These are phyloP conservation scores for Ambastaia sidthimunki DNA, from an alignment of 2,797 vertebrate species.

Conservation along the genomic window DNA sequence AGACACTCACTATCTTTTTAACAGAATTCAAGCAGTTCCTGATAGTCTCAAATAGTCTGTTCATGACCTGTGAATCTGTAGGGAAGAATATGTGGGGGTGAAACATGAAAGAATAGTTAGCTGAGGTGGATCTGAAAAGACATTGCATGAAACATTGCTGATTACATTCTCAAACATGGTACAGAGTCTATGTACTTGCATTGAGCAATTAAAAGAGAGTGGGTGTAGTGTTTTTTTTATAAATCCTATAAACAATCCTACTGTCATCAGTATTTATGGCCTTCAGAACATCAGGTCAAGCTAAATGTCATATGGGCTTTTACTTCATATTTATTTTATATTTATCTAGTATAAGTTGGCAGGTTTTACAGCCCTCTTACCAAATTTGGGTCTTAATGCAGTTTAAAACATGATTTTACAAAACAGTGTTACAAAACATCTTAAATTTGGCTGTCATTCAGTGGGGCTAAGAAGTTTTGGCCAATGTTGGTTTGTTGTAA, in stretches of 20 bases:
- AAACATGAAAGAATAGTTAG: background rate
- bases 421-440: too few species aligned
- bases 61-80: slow-evolving; percentile 12
- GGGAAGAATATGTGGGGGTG: slow-evolving; percentile 2
- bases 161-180: background rate
- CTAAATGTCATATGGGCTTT: background rate
- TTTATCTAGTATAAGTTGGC: too few species aligned
- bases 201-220: background rate
- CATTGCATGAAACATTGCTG: background rate
- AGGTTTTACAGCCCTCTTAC: background rate
- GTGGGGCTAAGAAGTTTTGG: too few species aligned
- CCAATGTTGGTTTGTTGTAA: too few species aligned
- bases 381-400: too few species aligned
- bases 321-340: background rate
- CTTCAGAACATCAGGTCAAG: background rate
- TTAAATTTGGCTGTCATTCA: too few species aligned
- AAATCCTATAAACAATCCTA: background rate
- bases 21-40: background rate
- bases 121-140: background rate
- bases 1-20: background rate
- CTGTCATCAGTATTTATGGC: background rate
- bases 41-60: slow-evolving; percentile 6
- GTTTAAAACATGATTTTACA: too few species aligned
- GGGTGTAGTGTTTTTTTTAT: background rate
- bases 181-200: background rate